A percentile compares a stretch with the other conserved stretches of the same genome.
Evolutionary conservation across 2,113 vertebrate species (phyloP).

Genomic region (Nesogale talazaci): DNA sequence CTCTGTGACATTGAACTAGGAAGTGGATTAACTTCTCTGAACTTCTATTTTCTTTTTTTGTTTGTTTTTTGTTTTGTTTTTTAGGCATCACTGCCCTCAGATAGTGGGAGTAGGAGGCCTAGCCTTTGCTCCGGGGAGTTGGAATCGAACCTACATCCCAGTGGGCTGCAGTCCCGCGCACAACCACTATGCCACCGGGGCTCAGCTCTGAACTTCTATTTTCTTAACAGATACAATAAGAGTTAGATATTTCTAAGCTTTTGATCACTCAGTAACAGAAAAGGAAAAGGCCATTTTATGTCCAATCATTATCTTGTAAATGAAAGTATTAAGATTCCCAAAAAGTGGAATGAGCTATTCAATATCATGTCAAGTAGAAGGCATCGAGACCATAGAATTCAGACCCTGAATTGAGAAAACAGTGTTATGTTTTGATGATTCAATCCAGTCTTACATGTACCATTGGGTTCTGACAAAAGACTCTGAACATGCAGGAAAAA

Average conservation of each 20-base stretch:
- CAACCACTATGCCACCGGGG: no score
- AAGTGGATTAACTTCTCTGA: background rate
- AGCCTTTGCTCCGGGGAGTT: no score
- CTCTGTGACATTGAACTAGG: background rate
- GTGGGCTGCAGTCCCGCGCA: no score
- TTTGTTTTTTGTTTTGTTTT: no score
- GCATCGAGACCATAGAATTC: background rate
- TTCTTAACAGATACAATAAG: background rate
- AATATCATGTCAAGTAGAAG: background rate
- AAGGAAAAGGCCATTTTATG: background rate
- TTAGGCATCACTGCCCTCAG: no score
- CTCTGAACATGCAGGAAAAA: background rate
- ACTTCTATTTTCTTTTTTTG: constrained; percentile 3
- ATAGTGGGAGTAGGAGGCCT: no score
- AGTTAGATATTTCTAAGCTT: background rate
- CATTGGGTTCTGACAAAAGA: background rate
- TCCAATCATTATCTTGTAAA: background rate
- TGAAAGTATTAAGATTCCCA: background rate
- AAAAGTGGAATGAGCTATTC: background rate
- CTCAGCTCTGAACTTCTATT: background rate
- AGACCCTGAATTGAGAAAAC: background rate
- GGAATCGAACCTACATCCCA: no score
- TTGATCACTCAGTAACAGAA: background rate
- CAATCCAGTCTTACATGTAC: background rate
- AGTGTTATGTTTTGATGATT: background rate